A percentile compares a stretch with the other conserved stretches of the same genome.
phyloP scores from a whole-genome alignment of 2,797 vertebrate genomes.

The Emys orbicularis region DNA sequence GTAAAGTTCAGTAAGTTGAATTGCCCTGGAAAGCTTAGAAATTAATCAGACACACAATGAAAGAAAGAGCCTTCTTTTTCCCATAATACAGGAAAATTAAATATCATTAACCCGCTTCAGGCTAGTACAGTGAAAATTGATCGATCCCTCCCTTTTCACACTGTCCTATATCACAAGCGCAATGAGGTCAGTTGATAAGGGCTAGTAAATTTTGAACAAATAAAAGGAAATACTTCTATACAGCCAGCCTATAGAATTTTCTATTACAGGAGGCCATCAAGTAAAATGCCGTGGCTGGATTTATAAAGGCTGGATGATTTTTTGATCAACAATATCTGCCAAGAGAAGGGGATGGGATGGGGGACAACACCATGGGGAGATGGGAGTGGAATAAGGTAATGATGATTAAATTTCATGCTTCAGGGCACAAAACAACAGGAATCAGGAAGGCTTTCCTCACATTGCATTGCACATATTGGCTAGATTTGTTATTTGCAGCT shows the following conservation, averaged over 20 bases:
- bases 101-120: slow-evolving; percentile 65
- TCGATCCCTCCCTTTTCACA: slow-evolving; percentile 57
- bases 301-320: not conserved
- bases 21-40: slow-evolving; percentile 61
- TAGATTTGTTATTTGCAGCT: not conserved
- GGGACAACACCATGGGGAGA: slow-evolving; percentile 49
- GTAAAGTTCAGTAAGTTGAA: slow-evolving; percentile 53
- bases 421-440: not conserved
- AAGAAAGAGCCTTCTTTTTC: slow-evolving; percentile 55
- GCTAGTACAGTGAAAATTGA: slow-evolving; percentile 61
- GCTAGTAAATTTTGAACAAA: slow-evolving; percentile 52
- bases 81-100: slow-evolving; percentile 66
- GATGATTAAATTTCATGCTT: slow-evolving; percentile 60
- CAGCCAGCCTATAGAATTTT: slow-evolving; percentile 13
- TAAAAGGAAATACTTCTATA: slow-evolving; percentile 41
- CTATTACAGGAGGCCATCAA: not conserved
- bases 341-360: not conserved
- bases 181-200: slow-evolving; percentile 64
- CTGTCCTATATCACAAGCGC: slow-evolving; percentile 47
- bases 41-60: slow-evolving; percentile 71
- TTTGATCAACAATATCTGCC: not conserved
- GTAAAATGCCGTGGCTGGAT: slow-evolving; percentile 12
- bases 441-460: not conserved
- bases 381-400: slow-evolving; percentile 44
- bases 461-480: rapidly evolving